Conservation (phyloP, 1,140 invertebrate genomes). For the Drosophila saltans region DNA sequence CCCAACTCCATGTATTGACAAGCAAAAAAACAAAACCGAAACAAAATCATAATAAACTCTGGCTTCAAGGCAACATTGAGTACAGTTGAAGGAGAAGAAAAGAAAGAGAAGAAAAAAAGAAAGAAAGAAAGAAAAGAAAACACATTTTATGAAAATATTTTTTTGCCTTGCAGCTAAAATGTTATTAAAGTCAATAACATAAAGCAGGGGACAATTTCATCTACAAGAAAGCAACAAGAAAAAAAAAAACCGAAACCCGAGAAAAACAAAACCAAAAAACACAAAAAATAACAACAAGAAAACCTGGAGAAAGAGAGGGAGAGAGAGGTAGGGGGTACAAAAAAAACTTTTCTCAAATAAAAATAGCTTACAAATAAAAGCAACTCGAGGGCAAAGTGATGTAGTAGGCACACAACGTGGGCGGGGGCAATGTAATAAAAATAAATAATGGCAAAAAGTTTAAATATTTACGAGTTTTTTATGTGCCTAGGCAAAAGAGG, state of each 20-base stretch:
- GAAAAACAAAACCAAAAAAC: constrained; percentile 2
- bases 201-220: constrained; percentile 56
- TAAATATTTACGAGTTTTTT: constrained; percentile 67
- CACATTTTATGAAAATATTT: constrained; percentile 65
- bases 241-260: background rate
- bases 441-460: constrained; percentile 66
- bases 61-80: constrained; percentile 3
- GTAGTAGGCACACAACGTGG: background rate
- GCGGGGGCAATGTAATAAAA: constrained; percentile 63
- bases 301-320: background rate
- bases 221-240: constrained; percentile 8
- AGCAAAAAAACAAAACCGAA: constrained; percentile 32
- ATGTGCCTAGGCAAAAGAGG: constrained; percentile 42
- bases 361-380: constrained; percentile 66
- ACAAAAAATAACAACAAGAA: background rate
- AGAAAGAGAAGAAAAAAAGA: constrained; percentile 9
- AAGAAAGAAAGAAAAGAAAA: constrained; percentile 35
- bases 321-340: constrained; percentile 11
- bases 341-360: constrained; percentile 57
- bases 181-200: constrained; percentile 74
- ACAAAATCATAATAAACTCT: constrained; percentile 28
- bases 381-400: constrained; percentile 41
- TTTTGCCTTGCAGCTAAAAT: constrained; percentile 69
- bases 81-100: background rate
- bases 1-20: constrained; percentile 21